Base-by-base conservation (phyloP, 2,797 vertebrate species). In the Podarcis siculus region DNA sequence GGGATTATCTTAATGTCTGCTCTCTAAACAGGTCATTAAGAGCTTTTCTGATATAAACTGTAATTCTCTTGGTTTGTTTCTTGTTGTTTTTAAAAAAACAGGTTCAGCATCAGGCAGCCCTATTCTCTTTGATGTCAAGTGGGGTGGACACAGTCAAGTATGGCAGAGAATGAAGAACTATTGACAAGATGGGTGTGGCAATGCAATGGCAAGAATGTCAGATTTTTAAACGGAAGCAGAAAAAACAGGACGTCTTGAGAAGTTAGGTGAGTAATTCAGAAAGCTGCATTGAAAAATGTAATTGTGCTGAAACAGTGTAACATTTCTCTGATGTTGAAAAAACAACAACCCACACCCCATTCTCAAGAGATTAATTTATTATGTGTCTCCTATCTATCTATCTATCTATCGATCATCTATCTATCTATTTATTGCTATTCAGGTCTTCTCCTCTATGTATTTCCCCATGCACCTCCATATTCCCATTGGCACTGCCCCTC, bases 191-290 rank as follows among this genome's bases (percentile, higher is more conserved):
- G 89, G 84, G 87, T 55, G 35, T 0, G 0, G 88, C 2, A 0
- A 83, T 89, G 72, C 86, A 80, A 81, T 91, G 4, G 83, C 92
- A 92, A 86, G 66, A 87, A 64, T 9, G n/a, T 19, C 21, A 92
- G 15, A 85, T 89, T 87, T 92, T 88, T 78, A 39, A 85, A 93
- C 80, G 67, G 75, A 27, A 81, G n/a, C 77, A 79, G 12, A 67
- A 90, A 92, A 86, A 89, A 89, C 8, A 3, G 83, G 89, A 37
- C 82, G 78, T 89, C 75, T 85, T 94, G 66, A 92, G 89, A 91
- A 30, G 8, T 30, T 77, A 89, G 95, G 95, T 96, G 94, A 95
- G 93, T 5, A 79, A 86, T 82, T 78, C 9, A 82, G 15, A 1
- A 85, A 30, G 58, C 90, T 90, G 17, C 79, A 1, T 71, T 30